Percentiles rank a stretch among this genome's conserved stretches.
Evolutionary conservation across 1,140 invertebrate genomes (phyloP).

Genomic region (Brachionus rubens): DNA sequence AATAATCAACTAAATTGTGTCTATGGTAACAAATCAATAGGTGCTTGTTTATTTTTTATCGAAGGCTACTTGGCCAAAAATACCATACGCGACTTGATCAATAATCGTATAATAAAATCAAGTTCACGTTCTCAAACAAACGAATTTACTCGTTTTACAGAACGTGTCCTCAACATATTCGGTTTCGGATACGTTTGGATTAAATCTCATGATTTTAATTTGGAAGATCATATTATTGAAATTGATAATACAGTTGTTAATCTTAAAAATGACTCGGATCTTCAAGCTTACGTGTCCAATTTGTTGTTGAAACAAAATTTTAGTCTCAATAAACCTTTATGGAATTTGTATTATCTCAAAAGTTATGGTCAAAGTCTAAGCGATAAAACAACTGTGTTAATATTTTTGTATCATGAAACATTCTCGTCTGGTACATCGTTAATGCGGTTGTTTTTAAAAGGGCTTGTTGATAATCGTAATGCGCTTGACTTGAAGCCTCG

Average conservation of each 20-base stretch:
- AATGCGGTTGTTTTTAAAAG: slow-evolving; percentile 27
- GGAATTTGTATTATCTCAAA: slow-evolving; percentile 26
- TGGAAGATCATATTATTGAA: slow-evolving; percentile 38
- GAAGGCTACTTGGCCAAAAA: slow-evolving; percentile 1
- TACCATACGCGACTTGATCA: slow-evolving; percentile 23
- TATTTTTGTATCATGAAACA: slow-evolving; percentile 28
- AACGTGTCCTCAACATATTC: neutral
- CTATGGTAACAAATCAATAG: neutral
- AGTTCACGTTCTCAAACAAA: neutral
- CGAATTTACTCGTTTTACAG: slow-evolving; percentile 21
- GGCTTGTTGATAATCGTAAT: slow-evolving; percentile 33
- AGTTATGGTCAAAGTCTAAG: slow-evolving; percentile 22
- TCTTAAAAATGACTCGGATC: slow-evolving; percentile 21
- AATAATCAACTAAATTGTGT: slow-evolving; percentile 1
- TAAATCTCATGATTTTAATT: neutral
- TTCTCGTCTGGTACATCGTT: slow-evolving; percentile 23
- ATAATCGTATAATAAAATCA: slow-evolving; percentile 10
- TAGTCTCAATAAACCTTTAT: slow-evolving; percentile 34
- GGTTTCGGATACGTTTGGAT: slow-evolving; percentile 32
- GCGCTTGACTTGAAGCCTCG: slow-evolving; percentile 41
- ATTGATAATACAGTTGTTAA: neutral
- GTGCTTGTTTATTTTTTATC: slow-evolving; percentile 29
- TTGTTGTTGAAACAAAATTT: neutral
- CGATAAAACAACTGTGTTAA: slow-evolving; percentile 26
- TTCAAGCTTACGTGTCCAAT: slow-evolving; percentile 32